Conservation (phyloP, 1,140 invertebrate species). For the Sminthurides bifidus region DNA sequence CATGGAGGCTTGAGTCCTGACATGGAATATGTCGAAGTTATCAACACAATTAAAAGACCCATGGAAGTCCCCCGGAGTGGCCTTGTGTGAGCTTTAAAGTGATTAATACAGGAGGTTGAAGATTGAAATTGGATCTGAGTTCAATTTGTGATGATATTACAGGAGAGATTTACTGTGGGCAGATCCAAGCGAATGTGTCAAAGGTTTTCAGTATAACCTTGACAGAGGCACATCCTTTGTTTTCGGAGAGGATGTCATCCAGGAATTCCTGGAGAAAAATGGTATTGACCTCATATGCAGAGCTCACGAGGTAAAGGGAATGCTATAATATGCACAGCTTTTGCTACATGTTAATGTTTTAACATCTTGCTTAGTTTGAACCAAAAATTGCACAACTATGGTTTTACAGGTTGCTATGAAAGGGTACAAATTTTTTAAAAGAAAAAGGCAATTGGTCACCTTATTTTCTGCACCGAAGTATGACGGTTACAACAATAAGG, state of each 20-base stretch:
- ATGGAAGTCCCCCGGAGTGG: background rate
- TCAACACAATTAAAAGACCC: background rate
- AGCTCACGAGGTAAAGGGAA: conserved; percentile 44
- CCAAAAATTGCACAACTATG: background rate
- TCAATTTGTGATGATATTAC: conserved; percentile 33
- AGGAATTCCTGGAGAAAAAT: conserved; percentile 44
- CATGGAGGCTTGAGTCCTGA: conserved; percentile 5
- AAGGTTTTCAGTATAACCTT: conserved; percentile 42
- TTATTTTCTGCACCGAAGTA: background rate
- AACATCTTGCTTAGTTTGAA: too few species aligned
- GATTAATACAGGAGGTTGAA: background rate
- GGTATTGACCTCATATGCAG: conserved; percentile 42
- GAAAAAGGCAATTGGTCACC: background rate
- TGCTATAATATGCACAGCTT: too few species aligned
- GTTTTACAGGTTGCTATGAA: conserved; percentile 6
- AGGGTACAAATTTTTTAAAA: background rate
- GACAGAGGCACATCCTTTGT: conserved; percentile 47
- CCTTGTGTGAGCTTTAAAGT: background rate
- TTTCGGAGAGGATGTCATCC: conserved; percentile 42
- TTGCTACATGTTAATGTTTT: too few species aligned
- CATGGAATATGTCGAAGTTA: background rate
- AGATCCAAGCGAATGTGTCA: conserved; percentile 42
- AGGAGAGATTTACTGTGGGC: conserved; percentile 50
- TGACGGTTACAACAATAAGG: background rate
- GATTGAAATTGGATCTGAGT: too few species aligned